A percentile compares a stretch with the other conserved stretches of the same genome.
These are phyloP conservation scores for Zalophus californianus DNA, from an alignment of 2,797 vertebrate species.

Conservation along the genomic window DNA sequence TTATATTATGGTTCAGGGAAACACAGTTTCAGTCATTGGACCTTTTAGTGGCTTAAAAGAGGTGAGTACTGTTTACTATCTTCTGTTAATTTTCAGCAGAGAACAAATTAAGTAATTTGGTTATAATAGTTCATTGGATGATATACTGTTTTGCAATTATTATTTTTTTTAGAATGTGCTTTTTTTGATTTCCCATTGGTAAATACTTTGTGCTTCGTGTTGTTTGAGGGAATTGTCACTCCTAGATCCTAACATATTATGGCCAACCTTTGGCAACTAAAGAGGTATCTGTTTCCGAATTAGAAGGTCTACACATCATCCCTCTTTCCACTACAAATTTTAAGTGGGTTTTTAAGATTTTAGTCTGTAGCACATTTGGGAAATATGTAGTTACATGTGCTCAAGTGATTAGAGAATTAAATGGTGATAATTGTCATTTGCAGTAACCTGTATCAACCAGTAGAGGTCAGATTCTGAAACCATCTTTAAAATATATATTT, in stretches of 20 bases:
- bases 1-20: constrained; percentile 99
- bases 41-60: constrained; percentile 96
- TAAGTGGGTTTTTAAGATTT: background rate
- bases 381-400: background rate
- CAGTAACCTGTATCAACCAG: background rate
- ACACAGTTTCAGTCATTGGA: constrained; percentile 96
- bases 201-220: constrained; percentile 8
- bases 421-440: background rate
- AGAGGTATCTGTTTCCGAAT: background rate
- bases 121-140: background rate
- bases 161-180: constrained; percentile 8
- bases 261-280: background rate
- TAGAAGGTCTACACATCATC: background rate
- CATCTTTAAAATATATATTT: background rate
- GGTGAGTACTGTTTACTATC: constrained; percentile 82
- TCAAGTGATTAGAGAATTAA: background rate
- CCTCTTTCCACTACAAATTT: background rate
- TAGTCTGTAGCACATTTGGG: background rate
- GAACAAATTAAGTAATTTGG: constrained; percentile 29
- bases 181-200: constrained; percentile 55
- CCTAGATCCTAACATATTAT: background rate
- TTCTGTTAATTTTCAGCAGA: constrained; percentile 30
- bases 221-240: background rate
- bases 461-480: constrained; percentile 48
- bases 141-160: background rate